Conservation (phyloP, 2,797 vertebrate genomes). For the Crypturellus tataupa region DNA sequence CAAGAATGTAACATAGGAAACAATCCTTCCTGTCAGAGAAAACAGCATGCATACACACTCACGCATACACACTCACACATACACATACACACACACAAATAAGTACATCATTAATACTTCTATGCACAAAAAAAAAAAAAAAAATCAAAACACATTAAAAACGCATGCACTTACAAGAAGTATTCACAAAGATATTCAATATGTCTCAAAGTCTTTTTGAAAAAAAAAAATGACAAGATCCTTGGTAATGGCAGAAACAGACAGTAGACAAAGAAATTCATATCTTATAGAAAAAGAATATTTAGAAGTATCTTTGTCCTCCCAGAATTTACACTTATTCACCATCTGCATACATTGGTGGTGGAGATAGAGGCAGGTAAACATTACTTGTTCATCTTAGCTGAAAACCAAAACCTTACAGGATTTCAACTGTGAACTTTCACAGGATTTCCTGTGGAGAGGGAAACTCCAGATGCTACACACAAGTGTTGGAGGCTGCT, state of each 20-base stretch:
- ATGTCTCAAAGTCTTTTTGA: background rate
- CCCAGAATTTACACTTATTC: background rate
- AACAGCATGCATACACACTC: background rate
- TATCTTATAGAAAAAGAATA: background rate
- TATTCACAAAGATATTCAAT: background rate
- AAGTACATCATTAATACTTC: background rate
- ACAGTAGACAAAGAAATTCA: background rate
- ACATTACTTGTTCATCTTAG: background rate
- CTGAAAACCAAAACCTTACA: background rate
- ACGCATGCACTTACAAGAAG: background rate
- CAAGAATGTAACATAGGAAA: background rate
- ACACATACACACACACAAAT: background rate
- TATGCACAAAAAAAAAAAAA: rapidly evolving
- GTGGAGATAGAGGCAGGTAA: background rate
- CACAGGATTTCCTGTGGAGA: background rate
- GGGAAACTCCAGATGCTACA: background rate
- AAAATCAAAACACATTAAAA: background rate
- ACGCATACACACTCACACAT: background rate
- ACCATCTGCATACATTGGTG: background rate
- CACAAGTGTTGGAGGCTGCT: background rate
- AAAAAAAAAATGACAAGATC: background rate
- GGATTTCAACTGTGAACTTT: background rate
- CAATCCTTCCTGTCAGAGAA: background rate
- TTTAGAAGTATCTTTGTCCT: background rate
- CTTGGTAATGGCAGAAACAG: background rate